Base-by-base conservation (phyloP, 2,113 vertebrate genomes). In the Eupsittula cactorum region DNA sequence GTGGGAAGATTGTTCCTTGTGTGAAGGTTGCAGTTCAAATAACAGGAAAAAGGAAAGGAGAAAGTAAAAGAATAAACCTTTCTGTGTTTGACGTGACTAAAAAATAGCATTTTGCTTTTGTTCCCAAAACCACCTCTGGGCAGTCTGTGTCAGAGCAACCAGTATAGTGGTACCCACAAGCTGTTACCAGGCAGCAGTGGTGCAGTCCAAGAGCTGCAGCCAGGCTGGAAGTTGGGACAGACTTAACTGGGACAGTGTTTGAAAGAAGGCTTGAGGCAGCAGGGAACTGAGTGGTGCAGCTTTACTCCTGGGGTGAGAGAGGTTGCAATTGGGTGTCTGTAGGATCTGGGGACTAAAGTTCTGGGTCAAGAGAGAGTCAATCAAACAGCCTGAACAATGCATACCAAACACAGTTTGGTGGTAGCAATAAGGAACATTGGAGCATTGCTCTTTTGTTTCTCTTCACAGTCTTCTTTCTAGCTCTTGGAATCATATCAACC, bases 151-250 rank as follows among this genome's bases (percentile, higher is more conserved):
- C 55, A 55, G 39, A 39, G 31, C 17, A 76, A 25, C 47, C 17
- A 3, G 4, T 15, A 11, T 2, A n/a, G 19, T 1, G 0, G 19
- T 55, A 55, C 18, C 29, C 13, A 28, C 13, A 17, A 33, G 24
- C 1, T 0, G 0, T 31, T 37, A 55, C 17, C 6, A 10, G 35
- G 16, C 27, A 81, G 53, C 23, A 35, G 35, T 16, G 14, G 2
- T 9, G 24, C 4, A 82, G 12, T 6, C 21, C 28, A 25, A n/a
- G 47, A 63, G 7, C n/a, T 31, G 25, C n/a, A 35, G 19, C 14
- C 35, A 19, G n/a, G 10, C 27, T 70, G 17, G 24, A 21, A 44
- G 15, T 1, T 2, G 3, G n/a, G 11, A 52, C 41, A 85, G 37
- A 8, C 25, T 75, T 46, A 53, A 7, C 0, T 70, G 16, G 44